Evolutionary conservation across 2,797 vertebrate species (phyloP), one percentile per base, ranked within the genome.

Genomic region (Brachyalestes nurse): DNA sequence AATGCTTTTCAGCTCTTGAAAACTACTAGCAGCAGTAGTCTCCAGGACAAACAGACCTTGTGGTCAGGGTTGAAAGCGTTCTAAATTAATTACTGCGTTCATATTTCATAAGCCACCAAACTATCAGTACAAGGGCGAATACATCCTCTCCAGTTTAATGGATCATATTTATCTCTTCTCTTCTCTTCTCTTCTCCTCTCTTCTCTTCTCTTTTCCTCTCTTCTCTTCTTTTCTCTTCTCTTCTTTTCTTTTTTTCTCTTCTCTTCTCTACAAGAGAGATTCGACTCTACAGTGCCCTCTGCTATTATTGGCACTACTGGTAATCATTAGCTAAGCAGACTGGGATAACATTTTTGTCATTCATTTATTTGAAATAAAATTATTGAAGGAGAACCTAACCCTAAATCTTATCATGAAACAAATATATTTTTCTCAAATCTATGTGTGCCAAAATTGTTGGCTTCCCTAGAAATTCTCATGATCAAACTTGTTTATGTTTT

Each of bases 51-150:
- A 28, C 21, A 61, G 21, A 61, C 58, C 58, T 61, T 61, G 58
- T 61, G 57, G 7, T 60, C 57, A 61, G 6, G 9, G 9, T 25
- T 60, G n/a, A 57, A 21, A 61, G 12, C 58, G 25, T 25, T 61
- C 58, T 61, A 61, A 61, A 61, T 79, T 87, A 62, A 80, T 75
- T 38, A 70, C 79, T 76, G 21, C 55, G 21, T 17, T 60, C 25
- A 8, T 60, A 34, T 65, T 65, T 65, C 62, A 34, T 65, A 65
- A 38, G 10, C 60, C 21, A 62, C 60, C 14, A 6, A 6, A 65
- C 34, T 40, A 40, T 28, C 28, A 40, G 16, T 40, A 40, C 25
- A 65, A 65, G 25, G 62, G 28, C 28, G 19, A 34, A 19, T 65
- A 65, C 0, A 8, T 47, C 5, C 45, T 47, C 45, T 47, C 7